These are phyloP conservation scores for Papilio machaon DNA, from an alignment of 1,140 invertebrate species.

Conservation along the genomic window DNA sequence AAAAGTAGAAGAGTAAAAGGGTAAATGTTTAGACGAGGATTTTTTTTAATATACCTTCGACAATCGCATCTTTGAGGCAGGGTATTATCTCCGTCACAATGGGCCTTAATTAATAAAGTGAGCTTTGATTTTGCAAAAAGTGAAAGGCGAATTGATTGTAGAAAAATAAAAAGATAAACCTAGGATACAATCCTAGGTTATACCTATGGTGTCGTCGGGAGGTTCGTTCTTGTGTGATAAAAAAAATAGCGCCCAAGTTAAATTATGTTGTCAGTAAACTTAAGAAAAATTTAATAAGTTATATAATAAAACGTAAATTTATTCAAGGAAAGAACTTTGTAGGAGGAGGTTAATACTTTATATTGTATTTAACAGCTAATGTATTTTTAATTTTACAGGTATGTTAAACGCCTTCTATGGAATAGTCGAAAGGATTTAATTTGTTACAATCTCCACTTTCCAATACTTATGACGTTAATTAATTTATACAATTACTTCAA, in stretches of 20 bases:
- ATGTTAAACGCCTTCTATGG: slow-evolving; percentile 8
- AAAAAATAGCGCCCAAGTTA: neutral
- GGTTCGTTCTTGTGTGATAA: neutral
- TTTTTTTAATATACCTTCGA: too few relatives aligned
- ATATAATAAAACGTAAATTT: neutral
- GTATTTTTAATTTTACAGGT: slow-evolving; percentile 13
- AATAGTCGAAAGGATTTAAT: slow-evolving; percentile 9
- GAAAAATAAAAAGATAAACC: neutral
- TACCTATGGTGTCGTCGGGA: neutral
- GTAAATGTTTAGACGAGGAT: too few relatives aligned
- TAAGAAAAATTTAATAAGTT: neutral
- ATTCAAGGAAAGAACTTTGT: neutral
- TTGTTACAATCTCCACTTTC: neutral
- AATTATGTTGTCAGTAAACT: neutral
- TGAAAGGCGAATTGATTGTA: neutral
- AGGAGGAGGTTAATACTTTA: neutral
- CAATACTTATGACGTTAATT: neutral
- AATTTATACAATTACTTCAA: neutral
- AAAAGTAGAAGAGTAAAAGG: too few relatives aligned
- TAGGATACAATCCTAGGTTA: neutral
- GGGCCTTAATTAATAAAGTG: too few relatives aligned
- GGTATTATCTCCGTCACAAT: too few relatives aligned
- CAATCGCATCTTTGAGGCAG: too few relatives aligned
- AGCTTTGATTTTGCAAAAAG: neutral
- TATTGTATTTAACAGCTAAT: neutral